These are phyloP conservation scores for Gymnocephalus cernua DNA, from an alignment of 2,113 vertebrate genomes.

Conservation along the genomic window DNA sequence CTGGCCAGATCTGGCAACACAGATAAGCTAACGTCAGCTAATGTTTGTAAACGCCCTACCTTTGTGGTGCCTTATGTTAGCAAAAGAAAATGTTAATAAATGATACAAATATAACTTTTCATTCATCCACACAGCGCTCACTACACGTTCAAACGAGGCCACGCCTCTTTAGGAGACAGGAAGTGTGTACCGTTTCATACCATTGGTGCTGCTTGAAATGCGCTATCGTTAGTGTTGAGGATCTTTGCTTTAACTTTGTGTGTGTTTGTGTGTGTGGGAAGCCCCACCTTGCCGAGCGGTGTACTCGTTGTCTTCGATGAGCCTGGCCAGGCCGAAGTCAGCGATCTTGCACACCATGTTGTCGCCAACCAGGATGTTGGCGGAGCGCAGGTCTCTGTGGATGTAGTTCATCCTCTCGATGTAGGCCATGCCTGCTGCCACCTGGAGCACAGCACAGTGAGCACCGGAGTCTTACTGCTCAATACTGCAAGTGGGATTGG, in stretches of 20 bases:
- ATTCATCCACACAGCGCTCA: too few relatives aligned
- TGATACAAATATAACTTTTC: too few relatives aligned
- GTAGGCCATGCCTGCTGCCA: constrained; percentile 96
- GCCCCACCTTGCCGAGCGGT: constrained; percentile 95
- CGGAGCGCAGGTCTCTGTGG: constrained; percentile 95
- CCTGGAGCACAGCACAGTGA: constrained; percentile 74
- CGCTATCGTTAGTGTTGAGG: too few relatives aligned
- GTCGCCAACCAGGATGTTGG: constrained; percentile 97
- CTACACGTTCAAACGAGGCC: too few relatives aligned
- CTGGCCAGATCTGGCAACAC: too few relatives aligned
- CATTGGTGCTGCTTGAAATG: too few relatives aligned
- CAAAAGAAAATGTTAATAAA: too few relatives aligned
- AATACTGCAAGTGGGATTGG: neutral
- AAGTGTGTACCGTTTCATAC: too few relatives aligned
- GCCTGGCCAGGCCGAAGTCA: constrained; percentile 94
- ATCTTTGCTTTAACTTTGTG: neutral
- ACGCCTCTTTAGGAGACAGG: too few relatives aligned
- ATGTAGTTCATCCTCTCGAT: constrained; percentile 99
- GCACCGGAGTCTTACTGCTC: neutral
- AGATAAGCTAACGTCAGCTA: too few relatives aligned
- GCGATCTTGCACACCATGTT: constrained; percentile 97
- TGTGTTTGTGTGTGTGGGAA: neutral
- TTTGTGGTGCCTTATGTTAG: too few relatives aligned
- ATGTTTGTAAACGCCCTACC: too few relatives aligned
- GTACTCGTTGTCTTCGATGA: constrained; percentile 99